phyloP scores from a whole-genome alignment of 2,113 vertebrate species.

The Spea bombifrons region DNA sequence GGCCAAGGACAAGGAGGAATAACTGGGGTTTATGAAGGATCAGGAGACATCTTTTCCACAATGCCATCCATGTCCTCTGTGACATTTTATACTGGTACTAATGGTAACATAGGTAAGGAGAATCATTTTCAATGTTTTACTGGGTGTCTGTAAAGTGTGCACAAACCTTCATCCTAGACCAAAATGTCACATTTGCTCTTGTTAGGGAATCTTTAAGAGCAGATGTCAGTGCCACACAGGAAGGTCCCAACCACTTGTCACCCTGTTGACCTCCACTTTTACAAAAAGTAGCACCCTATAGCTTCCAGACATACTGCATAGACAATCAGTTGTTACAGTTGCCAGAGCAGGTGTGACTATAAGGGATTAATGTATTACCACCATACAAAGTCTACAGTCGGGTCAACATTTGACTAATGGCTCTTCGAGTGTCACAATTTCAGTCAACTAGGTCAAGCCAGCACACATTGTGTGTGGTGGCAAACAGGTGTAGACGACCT shows the following conservation, averaged over 20 bases:
- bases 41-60: constrained; percentile 67
- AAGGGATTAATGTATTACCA: constrained; percentile 75
- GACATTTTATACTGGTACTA: constrained; percentile 57
- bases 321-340: constrained; percentile 87
- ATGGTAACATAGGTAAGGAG: constrained; percentile 43
- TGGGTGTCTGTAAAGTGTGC: neutral
- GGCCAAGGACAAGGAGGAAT: constrained; percentile 51
- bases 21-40: constrained; percentile 70
- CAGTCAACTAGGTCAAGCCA: constrained; percentile 78
- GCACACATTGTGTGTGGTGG: constrained; percentile 67
- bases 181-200: constrained; percentile 21
- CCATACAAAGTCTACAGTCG: constrained; percentile 62
- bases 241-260: constrained; percentile 66
- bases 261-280: constrained; percentile 68
- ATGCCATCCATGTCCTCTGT: constrained; percentile 68
- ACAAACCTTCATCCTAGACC: neutral
- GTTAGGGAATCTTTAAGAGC: constrained; percentile 59
- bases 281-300: constrained; percentile 67
- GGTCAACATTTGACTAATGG: constrained; percentile 73
- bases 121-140: neutral
- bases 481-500: constrained; percentile 77
- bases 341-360: constrained; percentile 82
- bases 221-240: constrained; percentile 76
- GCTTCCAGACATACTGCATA: constrained; percentile 71
- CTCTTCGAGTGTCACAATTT: constrained; percentile 70